These are phyloP conservation scores for Rana temporaria DNA, from an alignment of 2,113 vertebrate species.

Conservation along the genomic window DNA sequence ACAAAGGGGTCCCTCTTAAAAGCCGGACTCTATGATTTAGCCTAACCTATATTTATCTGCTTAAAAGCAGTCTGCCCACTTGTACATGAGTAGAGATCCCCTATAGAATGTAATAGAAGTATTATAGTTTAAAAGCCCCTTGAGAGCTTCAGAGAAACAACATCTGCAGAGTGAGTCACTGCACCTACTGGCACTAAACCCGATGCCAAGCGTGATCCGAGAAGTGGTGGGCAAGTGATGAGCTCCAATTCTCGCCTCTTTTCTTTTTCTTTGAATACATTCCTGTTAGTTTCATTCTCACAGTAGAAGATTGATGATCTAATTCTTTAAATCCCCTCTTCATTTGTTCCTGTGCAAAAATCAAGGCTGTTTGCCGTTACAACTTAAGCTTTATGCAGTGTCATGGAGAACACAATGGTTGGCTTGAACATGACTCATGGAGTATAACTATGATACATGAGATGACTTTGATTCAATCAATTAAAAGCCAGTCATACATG, in stretches of 20 bases:
- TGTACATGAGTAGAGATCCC: not conserved
- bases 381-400: slow-evolving; percentile 30
- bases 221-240: slow-evolving; percentile 3
- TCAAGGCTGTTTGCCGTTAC: slow-evolving; percentile 35
- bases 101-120: slow-evolving; percentile 6
- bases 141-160: not conserved
- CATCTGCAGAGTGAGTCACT: slow-evolving; percentile 29
- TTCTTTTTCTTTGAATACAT: slow-evolving; percentile 14
- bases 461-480: slow-evolving; percentile 32
- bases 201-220: not conserved
- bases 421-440: slow-evolving; percentile 41
- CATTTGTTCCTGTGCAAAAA: slow-evolving; percentile 24
- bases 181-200: not conserved
- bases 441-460: not conserved
- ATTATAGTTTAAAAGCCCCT: not conserved
- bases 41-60: not conserved
- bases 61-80: not conserved
- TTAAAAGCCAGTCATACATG: slow-evolving; percentile 33
- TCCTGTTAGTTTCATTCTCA: slow-evolving; percentile 2
- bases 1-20: too few relatives aligned
- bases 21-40: too few relatives aligned
- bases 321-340: not conserved
- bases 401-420: slow-evolving; percentile 30
- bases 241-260: not conserved
- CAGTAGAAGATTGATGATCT: not conserved